Percentiles rank a stretch among this genome's conserved stretches.
Evolutionary conservation across 2,113 vertebrate species (phyloP).

Genomic region (Rhabdomys dilectus): DNA sequence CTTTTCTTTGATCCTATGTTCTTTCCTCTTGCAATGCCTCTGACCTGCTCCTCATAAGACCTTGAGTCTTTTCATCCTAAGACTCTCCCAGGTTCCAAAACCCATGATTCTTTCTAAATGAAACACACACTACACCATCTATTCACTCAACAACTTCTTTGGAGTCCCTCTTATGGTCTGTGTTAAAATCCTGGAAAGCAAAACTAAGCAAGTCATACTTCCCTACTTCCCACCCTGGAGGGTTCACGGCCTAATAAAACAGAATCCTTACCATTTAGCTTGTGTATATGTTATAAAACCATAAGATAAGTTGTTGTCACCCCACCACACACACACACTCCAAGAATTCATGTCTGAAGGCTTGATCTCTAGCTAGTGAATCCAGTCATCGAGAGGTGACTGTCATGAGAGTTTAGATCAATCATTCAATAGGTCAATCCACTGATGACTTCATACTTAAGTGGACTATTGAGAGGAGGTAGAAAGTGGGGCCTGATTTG

Average conservation of each 20-base stretch:
- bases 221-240: neutral
- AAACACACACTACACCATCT: neutral
- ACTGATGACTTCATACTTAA: neutral
- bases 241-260: neutral
- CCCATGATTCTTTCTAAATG: neutral
- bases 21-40: neutral
- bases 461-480: neutral
- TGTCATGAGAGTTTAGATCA: neutral
- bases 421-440: neutral
- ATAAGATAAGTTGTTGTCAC: neutral
- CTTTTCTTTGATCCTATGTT: neutral
- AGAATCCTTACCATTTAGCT: neutral
- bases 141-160: neutral
- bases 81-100: neutral
- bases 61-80: neutral
- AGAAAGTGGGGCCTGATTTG: neutral
- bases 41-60: neutral
- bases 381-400: neutral
- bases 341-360: neutral
- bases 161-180: neutral
- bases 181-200: neutral
- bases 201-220: neutral
- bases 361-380: neutral
- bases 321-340: neutral
- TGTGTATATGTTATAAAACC: neutral